phyloP scores from a whole-genome alignment of 23 tunicate species.

The Botrylloides violaceus region DNA sequence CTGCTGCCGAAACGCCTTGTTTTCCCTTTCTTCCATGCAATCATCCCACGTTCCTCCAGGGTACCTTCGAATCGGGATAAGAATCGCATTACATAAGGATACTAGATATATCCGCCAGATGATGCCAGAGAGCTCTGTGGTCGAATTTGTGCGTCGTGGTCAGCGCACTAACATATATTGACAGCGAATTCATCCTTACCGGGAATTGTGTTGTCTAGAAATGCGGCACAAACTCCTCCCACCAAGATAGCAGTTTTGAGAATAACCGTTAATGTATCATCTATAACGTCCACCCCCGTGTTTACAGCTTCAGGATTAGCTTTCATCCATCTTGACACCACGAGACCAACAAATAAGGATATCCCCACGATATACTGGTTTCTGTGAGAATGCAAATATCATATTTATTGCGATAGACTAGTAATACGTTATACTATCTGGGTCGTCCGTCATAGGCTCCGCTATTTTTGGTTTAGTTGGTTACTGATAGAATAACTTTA shows the following conservation, averaged over 20 bases:
- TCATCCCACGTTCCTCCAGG: slow-evolving; percentile 28
- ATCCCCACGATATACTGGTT: slow-evolving; percentile 66
- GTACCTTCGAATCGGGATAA: no score
- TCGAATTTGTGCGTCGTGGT: no score
- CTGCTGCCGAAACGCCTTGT: neutral
- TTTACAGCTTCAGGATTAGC: slow-evolving; percentile 39
- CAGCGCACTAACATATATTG: neutral
- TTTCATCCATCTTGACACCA: slow-evolving; percentile 55
- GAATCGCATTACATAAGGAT: no score
- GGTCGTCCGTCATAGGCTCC: no score
- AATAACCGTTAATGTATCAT: slow-evolving; percentile 42
- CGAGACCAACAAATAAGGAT: slow-evolving; percentile 39
- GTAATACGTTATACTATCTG: no score
- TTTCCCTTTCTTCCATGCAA: slow-evolving; percentile 12
- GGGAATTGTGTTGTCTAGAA: slow-evolving; percentile 77
- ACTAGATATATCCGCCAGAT: no score
- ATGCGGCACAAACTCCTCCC: slow-evolving; percentile 38
- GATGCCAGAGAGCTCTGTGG: no score
- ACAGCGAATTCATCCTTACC: slow-evolving; percentile 22
- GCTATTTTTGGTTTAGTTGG: no score
- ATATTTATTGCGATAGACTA: no score
- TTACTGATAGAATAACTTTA: no score
- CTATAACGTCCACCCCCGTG: slow-evolving; percentile 38
- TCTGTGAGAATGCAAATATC: no score
- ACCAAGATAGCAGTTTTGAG: slow-evolving; percentile 43